Conservation (phyloP, 64 coral and sea anemone species). For the Stichodactyla helianthus region DNA sequence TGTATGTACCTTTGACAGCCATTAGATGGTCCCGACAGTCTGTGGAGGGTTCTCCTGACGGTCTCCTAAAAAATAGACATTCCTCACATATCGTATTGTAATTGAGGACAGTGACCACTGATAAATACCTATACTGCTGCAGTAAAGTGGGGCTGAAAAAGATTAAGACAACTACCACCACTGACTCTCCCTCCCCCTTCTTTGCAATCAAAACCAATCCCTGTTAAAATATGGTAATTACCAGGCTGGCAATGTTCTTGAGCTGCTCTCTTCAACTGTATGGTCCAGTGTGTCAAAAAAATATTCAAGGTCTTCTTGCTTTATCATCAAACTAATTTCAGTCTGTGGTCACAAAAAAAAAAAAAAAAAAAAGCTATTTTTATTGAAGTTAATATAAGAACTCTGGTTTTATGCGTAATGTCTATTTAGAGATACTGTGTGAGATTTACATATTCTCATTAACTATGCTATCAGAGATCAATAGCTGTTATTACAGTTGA, state of each 20-base stretch:
- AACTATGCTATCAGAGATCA: too few species aligned
- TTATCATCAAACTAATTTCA: conserved; percentile 92
- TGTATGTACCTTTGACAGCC: conserved; percentile 72
- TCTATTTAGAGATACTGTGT: too few species aligned
- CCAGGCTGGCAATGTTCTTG: conserved; percentile 51
- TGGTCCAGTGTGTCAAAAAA: conserved; percentile 70
- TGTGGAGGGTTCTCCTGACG: conserved; percentile 62
- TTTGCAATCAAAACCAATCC: too few species aligned
- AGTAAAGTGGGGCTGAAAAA: background rate
- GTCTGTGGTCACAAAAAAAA: conserved; percentile 33
- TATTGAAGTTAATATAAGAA: too few species aligned
- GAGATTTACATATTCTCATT: too few species aligned
- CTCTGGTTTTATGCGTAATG: too few species aligned
- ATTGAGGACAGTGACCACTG: too few species aligned
- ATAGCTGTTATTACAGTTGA: too few species aligned
- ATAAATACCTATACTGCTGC: too few species aligned
- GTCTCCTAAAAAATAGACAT: conserved; percentile 58
- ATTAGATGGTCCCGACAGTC: conserved; percentile 83
- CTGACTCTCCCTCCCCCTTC: too few species aligned
- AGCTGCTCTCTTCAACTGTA: conserved; percentile 48
- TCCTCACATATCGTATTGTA: too few species aligned
- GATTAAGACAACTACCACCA: too few species aligned
- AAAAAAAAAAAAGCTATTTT: background rate
- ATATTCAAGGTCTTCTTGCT: conserved; percentile 84
- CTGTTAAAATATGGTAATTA: conserved; percentile 17